Evolutionary conservation across 1,140 invertebrate species (phyloP), one percentile per base, ranked within the genome.

Genomic region (Lepidotrigona ventralis): DNA sequence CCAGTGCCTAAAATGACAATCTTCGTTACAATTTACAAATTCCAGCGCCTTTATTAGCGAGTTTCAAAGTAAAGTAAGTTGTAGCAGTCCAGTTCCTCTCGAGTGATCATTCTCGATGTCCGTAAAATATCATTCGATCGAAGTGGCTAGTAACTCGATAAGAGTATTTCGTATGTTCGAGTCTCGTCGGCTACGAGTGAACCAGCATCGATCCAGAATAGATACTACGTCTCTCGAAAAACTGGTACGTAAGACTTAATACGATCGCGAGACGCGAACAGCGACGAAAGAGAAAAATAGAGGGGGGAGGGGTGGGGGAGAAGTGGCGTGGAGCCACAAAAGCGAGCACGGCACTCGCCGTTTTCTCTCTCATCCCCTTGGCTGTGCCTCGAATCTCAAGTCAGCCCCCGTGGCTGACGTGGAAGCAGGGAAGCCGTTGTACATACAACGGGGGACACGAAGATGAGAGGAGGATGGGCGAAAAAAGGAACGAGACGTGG

Each of bases 401-500:
- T 82, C 79, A 54, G 19, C 15, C 54, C 23, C 33, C 33, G n/a
- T 56, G 58, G 79, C 39, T 46, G 39, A 54, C 56, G 58, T 17
- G 68, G 54, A 77, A 79, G 54, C 56, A 17, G 51, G 76, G 63
- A 60, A 81, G 76, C 58, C 54, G 58, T 82, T 84, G 81, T 81
- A 79, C 81, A 51, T 75, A 66, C 68, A 72, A 80, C 39, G 66
- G 23, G 17, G 68, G 72, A 68, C 69, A 64, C 60, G 60, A 26
- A 60, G 66, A 39, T 21, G 26, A 66, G 63, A 64, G 58, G n/a
- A 21, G 63, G 60, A 19, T 63, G 72, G 19, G 63, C 63, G 46
- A 87, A 81, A 79, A 88, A 86, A 84, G 85, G 74, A 77, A 84
- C 54, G 21, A 26, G 17, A 23, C 9, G 15, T 39, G 6, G 33